These are phyloP conservation scores for Parasteatoda lunata DNA, from an alignment of 2,888 invertebrate genomes.

Conservation along the genomic window DNA sequence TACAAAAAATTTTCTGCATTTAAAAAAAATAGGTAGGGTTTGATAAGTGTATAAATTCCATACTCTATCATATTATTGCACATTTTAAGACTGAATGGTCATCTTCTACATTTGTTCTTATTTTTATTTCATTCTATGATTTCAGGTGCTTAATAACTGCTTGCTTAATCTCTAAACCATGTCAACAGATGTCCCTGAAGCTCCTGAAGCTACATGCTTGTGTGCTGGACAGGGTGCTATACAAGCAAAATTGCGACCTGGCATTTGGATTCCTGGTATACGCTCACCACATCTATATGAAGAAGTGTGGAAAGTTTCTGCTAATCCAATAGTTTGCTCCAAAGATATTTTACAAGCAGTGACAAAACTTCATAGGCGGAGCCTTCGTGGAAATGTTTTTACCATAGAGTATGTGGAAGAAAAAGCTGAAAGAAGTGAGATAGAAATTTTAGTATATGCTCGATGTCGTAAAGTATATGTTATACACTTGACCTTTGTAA, in stretches of 20 bases:
- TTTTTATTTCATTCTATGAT: no score
- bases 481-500: constrained; percentile 30
- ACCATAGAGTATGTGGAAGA: constrained; percentile 50
- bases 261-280: constrained; percentile 49
- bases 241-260: constrained; percentile 57
- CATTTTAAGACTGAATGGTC: no score
- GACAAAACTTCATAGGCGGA: constrained; percentile 15
- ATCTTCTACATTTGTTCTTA: no score
- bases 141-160: no score
- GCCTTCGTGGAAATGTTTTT: constrained; percentile 39
- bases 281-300: constrained; percentile 50
- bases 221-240: constrained; percentile 52
- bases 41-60: no score
- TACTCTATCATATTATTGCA: no score
- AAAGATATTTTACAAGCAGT: constrained; percentile 52
- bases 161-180: not conserved
- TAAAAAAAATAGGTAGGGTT: no score
- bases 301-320: constrained; percentile 52
- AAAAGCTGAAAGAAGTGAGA: constrained; percentile 23
- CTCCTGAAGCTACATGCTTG: constrained; percentile 47
- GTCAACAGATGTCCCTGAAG: constrained; percentile 37
- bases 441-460: constrained; percentile 47
- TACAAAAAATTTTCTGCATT: no score
- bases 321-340: constrained; percentile 53
- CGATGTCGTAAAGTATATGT: constrained; percentile 48